These are phyloP conservation scores for Gallinago jamesoni DNA, from an alignment of 2,113 vertebrate genomes.

Conservation along the genomic window DNA sequence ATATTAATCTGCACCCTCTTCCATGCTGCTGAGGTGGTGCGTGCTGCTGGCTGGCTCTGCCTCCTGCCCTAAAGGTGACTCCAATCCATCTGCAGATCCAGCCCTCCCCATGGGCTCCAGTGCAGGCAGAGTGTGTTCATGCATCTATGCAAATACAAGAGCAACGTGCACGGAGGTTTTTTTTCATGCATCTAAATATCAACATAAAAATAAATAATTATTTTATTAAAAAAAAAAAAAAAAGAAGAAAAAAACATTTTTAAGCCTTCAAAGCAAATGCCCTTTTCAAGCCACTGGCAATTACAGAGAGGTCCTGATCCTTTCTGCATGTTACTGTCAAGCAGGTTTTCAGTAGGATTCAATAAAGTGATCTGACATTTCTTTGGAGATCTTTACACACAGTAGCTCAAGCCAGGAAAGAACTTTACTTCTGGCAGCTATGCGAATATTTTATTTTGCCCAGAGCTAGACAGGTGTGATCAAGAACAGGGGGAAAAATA, in stretches of 20 bases:
- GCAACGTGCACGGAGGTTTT: fast-evolving
- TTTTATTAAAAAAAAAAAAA: not conserved
- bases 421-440: slow-evolving; percentile 75
- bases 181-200: not conserved
- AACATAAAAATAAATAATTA: not conserved
- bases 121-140: fast-evolving
- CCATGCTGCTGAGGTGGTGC: not conserved
- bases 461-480: slow-evolving; percentile 88
- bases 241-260: not conserved
- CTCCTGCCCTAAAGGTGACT: not conserved
- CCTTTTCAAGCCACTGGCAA: slow-evolving; percentile 62
- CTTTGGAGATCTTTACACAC: slow-evolving; percentile 79
- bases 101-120: not conserved
- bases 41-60: not conserved
- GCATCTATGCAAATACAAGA: not conserved
- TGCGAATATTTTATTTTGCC: slow-evolving; percentile 76
- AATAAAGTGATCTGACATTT: slow-evolving; percentile 83
- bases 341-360: slow-evolving; percentile 82
- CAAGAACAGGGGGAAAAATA: slow-evolving; percentile 24
- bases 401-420: slow-evolving; percentile 79
- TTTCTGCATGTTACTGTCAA: slow-evolving; percentile 80
- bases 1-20: not conserved
- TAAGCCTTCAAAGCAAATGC: slow-evolving; percentile 18
- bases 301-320: slow-evolving; percentile 63
- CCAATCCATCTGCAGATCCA: not conserved